Evolutionary conservation across 2,888 invertebrate genomes (phyloP), one percentile per base, ranked within the genome.

Genomic region (Cephalotes varians): DNA sequence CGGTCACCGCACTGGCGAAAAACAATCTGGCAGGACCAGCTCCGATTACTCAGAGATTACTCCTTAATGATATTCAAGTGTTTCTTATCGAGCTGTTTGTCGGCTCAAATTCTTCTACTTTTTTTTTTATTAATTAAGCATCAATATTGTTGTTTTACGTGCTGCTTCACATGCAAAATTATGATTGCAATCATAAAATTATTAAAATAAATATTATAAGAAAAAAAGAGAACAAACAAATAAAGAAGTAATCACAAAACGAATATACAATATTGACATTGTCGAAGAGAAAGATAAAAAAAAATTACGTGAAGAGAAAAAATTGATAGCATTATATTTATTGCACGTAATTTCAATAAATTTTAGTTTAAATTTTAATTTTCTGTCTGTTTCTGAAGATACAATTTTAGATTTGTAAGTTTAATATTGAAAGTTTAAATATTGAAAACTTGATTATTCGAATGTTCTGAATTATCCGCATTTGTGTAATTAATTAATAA

Each of bases 11-110:
- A 37, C 18, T 25, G 51, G 31, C 28, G 54, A 77, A 69, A 69
- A 69, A 77, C 54, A 40, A 37, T 25, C 54, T 10, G 40, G 40
- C 37, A 21, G 69, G 54, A 77, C 77, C 77, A 76, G 51, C 73
- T 64, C 15, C 37, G 34, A 28, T 76, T 74, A 65, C 49, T 37
- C 51, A 40, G 12, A 25, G 18, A 74, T 40, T 15, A 64, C 37
- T 74, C 25, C 5, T 73, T 28, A 64, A 34, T 64, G 34, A 74
- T 58, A 64, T 64, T 49, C 64, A 34, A 49, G 49, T 25, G 3
- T 51, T 65, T 49, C 49, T 25, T 31, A 76, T 65, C 28, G 37
- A 74, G 25, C 1, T 51, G 44, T 44, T 44, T 28, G n/a, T 47
- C 15, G 40, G 31, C 49, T 34, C 28, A 28, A 74, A 64, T 62